A percentile compares a stretch with the other conserved stretches of the same genome.
phyloP scores from a whole-genome alignment of 1,140 invertebrate genomes.

The Ganaspis sp. region DNA sequence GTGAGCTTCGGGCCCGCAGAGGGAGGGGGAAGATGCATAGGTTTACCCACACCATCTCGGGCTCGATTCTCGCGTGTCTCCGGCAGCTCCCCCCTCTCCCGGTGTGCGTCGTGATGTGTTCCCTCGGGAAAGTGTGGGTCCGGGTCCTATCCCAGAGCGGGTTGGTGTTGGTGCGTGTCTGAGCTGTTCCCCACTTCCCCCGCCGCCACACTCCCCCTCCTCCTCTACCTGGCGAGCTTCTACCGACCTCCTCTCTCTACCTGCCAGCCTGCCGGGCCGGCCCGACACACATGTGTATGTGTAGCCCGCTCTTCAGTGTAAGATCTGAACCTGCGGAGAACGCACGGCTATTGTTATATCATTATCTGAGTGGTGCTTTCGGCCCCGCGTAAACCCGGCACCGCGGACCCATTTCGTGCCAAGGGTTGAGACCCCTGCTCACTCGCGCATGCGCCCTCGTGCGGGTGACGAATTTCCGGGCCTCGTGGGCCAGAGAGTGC shows the following conservation, averaged over 20 bases:
- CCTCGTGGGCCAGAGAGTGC: conserved; percentile 44
- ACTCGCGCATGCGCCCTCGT: neutral
- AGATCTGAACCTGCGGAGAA: conserved; percentile 76
- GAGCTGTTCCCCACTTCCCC: conserved; percentile 63
- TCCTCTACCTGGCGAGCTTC: conserved; percentile 36
- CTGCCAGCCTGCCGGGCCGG: conserved; percentile 57
- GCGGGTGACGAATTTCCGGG: neutral
- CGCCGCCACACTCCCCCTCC: conserved; percentile 57
- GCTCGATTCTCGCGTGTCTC: conserved; percentile 54
- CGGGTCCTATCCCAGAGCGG: neutral
- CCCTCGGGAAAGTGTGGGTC: conserved; percentile 30
- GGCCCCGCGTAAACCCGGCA: conserved; percentile 33
- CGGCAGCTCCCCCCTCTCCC: conserved; percentile 40
- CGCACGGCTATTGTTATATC: conserved; percentile 76
- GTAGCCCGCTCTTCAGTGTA: conserved; percentile 75
- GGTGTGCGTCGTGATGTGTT: conserved; percentile 16
- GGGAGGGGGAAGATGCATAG: conserved; percentile 50
- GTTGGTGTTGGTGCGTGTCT: conserved; percentile 56
- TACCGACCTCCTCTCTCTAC: conserved; percentile 48
- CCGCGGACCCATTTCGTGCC: neutral
- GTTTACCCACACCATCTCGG: conserved; percentile 3
- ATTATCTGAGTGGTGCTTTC: conserved; percentile 71
- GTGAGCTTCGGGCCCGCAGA: conserved; percentile 61
- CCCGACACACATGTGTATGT: conserved; percentile 73
- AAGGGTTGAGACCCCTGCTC: neutral